A percentile compares a stretch with the other conserved stretches of the same genome.
These are phyloP conservation scores for Scolopax bukidnonensis DNA, from an alignment of 2,797 vertebrate species.

Conservation along the genomic window DNA sequence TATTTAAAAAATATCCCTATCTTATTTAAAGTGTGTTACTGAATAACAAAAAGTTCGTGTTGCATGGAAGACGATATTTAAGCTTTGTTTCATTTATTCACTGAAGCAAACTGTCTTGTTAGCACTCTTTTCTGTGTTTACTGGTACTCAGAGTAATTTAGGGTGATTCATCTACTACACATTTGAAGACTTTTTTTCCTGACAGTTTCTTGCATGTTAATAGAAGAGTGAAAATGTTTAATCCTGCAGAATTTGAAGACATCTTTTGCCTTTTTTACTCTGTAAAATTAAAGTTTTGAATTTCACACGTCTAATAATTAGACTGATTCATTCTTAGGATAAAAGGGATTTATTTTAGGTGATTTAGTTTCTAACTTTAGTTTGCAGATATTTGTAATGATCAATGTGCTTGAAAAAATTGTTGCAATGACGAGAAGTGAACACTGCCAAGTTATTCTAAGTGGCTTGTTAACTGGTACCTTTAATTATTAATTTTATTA, in stretches of 20 bases:
- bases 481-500: background rate
- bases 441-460: background rate
- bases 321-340: background rate
- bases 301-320: background rate
- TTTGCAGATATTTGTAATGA: background rate
- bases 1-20: background rate
- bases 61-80: background rate
- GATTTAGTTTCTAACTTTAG: background rate
- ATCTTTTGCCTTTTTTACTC: background rate
- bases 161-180: background rate
- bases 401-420: background rate
- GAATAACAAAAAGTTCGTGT: background rate
- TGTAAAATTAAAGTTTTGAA: background rate
- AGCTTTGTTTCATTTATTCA: background rate
- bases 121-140: background rate
- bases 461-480: background rate
- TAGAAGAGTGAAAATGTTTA: background rate
- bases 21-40: background rate
- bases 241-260: background rate
- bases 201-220: background rate
- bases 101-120: background rate
- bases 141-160: background rate
- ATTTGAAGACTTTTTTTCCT: background rate
- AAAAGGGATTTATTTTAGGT: background rate
- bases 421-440: background rate